Base-by-base conservation (phyloP, 1,140 invertebrate species). In the Aradophagus sp. region DNA sequence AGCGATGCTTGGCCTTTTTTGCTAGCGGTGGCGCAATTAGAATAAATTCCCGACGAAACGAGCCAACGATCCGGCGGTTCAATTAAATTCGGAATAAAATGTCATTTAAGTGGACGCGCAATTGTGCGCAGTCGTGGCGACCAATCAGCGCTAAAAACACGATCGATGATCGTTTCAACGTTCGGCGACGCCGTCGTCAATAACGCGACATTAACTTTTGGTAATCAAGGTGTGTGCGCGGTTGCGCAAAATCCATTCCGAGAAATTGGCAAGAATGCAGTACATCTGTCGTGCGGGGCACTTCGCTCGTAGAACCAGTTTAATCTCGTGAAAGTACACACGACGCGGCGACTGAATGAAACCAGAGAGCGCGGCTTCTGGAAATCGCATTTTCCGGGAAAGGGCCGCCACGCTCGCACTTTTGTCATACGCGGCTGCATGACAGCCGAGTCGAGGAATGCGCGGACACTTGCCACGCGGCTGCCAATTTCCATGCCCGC, bases 401-500 rank as follows among this genome's bases (percentile, higher is more conserved):
- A 62, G 56, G 35, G 58, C 55, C 58, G 52, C 48, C 36, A 48
- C 47, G 12, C 50, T 55, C 47, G 52, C 36, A 47, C 52, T 63
- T 58, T 70, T 63, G 67, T 48, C 47, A 31, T 47, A 53, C 17
- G 42, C 35, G 42, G 23, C 10, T 62, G 56, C 59, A 59, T 63
- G 67, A 70, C 53, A 59, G 44, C 58, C 11, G n/a, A 17, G 34
- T 32, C 14, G n/a, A 58, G 19, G 45, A 52, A 66, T 58, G 52
- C 31, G 16, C 31, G 14, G 2, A 0, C 0, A 61, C 19, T 61
- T 52, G 42, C 13, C 48, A 48, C 17, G 34, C 39, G 32, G 17
- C 41, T 71, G 53, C 39, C 55, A 62, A 65, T 71, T 63, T 71
- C 45, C 47, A n/a, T n/a, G n/a, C n/a, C n/a, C n/a, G n/a, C n/a